Percentiles rank a stretch among this genome's conserved stretches.
Conservation (phyloP, 92 coral and sea anemone genomes). For the Blastomussa wellsi region DNA sequence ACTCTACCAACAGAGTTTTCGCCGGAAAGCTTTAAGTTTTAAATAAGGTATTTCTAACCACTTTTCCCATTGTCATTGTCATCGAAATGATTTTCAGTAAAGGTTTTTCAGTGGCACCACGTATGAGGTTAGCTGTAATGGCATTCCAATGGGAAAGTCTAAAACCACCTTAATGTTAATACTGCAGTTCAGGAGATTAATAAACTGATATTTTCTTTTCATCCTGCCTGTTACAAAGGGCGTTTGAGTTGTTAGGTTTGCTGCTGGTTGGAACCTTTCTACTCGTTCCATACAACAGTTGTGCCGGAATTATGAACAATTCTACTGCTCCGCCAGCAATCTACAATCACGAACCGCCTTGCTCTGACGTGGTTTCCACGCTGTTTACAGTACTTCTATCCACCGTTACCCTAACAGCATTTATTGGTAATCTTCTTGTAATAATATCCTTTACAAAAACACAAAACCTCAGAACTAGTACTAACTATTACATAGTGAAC, state of each 20-base stretch:
- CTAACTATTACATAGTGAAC: constrained; percentile 40
- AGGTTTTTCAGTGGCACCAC: too few relatives aligned
- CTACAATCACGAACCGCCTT: neutral
- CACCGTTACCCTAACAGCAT: constrained; percentile 2
- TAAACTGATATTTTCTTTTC: neutral
- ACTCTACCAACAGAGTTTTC: too few relatives aligned
- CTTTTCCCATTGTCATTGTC: too few relatives aligned
- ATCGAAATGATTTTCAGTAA: too few relatives aligned
- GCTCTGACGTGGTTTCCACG: constrained; percentile 5
- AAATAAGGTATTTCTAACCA: too few relatives aligned
- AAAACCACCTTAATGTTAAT: too few relatives aligned
- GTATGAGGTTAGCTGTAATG: too few relatives aligned
- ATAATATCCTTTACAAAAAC: constrained; percentile 7
- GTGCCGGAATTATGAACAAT: constrained; percentile 14
- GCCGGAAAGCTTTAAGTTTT: too few relatives aligned
- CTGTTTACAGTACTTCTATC: constrained; percentile 23
- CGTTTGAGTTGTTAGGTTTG: neutral
- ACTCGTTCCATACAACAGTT: neutral
- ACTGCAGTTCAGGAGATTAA: neutral
- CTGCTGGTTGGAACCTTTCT: neutral
- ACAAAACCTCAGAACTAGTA: constrained; percentile 16
- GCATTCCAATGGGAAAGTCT: too few relatives aligned
- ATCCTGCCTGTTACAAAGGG: neutral
- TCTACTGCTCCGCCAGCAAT: neutral
- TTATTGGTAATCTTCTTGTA: constrained; percentile 26